phyloP scores from a whole-genome alignment of 2,888 invertebrate species.

The Cantharis lateralis region DNA sequence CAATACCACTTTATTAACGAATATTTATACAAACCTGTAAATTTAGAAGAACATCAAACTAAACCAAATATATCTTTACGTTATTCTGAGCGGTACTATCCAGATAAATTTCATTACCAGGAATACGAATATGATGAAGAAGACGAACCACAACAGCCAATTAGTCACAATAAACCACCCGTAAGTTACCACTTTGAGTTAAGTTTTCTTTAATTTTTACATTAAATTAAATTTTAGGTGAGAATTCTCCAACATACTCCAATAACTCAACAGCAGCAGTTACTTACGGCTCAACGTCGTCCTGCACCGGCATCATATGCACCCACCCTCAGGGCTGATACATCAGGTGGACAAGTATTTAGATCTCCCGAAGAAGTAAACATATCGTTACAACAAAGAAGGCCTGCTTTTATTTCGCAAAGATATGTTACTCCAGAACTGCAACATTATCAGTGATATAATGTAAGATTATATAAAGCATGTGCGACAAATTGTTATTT shows the following conservation, averaged over 20 bases:
- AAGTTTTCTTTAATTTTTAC: background rate
- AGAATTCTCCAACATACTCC: constrained; percentile 6
- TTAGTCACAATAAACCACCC: constrained; percentile 44
- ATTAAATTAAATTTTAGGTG: constrained; percentile 7
- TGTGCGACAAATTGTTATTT: background rate
- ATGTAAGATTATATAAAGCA: background rate
- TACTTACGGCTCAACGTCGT: constrained; percentile 33
- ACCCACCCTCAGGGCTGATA: constrained; percentile 56
- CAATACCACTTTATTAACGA: constrained; percentile 93
- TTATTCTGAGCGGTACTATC: constrained; percentile 85
- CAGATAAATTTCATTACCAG: constrained; percentile 74
- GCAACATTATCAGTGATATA: background rate
- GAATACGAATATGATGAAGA: constrained; percentile 59
- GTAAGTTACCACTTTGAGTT: constrained; percentile 37
- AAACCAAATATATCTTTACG: constrained; percentile 78
- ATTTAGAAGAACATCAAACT: constrained; percentile 78
- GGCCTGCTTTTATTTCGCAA: constrained; percentile 65
- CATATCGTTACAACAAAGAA: constrained; percentile 80
- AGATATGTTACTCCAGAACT: constrained; percentile 30
- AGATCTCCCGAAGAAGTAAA: constrained; percentile 86
- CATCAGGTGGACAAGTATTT: constrained; percentile 71
- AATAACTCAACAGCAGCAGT: background rate
- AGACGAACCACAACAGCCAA: constrained; percentile 46
- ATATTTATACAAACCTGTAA: constrained; percentile 86
- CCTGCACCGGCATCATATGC: constrained; percentile 46